Base-by-base conservation (phyloP, 2,888 invertebrate species). In the Torymus tubicola region DNA sequence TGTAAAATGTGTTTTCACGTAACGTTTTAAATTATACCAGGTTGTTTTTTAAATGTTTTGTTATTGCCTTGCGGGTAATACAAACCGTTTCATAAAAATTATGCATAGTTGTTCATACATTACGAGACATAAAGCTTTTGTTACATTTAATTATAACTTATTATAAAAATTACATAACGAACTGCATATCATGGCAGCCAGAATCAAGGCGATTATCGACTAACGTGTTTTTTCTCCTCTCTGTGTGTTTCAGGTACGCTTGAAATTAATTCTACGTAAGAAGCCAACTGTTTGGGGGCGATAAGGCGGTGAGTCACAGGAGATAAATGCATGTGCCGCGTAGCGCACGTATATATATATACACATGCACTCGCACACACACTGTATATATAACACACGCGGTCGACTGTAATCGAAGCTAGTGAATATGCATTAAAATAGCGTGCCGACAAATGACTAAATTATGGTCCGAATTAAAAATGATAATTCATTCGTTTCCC, bases 261-360 rank as follows among this genome's bases (percentile, higher is more conserved):
- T 12, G 52, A 72, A 70, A 75, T 71, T 78, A 68, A 72, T 67
- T 75, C 52, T 11, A 64, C 55, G 63, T 68, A 71, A 74, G 70
- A 67, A 70, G 70, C 57, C 60, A 75, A 81, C 78, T 75, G 74
- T 69, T 74, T 53, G 72, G 61, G 61, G 68, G 63, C 64, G 79
- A 81, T 81, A 81, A 81, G 78, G 16, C 21, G 79, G 81, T 81
- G 81, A 79, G 78, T 78, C 78, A 80, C 53, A 67, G 18, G 53
- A 69, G 77, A 75, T 65, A 72, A 64, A 76, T 78, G 53, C 64
- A 42, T 72, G 80, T 31, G n/a, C 68, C 14, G 57, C 16, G 12
- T n/a, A 5, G n/a, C 14, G 2, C 58, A 76, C 31, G 55, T 60
- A 73, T n/a, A 69, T 53, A 53, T 21, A n/a, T 68, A 67, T 50